Evolutionary conservation across 1,140 invertebrate genomes (phyloP).

Genomic region (Euwallacea fornicatus): DNA sequence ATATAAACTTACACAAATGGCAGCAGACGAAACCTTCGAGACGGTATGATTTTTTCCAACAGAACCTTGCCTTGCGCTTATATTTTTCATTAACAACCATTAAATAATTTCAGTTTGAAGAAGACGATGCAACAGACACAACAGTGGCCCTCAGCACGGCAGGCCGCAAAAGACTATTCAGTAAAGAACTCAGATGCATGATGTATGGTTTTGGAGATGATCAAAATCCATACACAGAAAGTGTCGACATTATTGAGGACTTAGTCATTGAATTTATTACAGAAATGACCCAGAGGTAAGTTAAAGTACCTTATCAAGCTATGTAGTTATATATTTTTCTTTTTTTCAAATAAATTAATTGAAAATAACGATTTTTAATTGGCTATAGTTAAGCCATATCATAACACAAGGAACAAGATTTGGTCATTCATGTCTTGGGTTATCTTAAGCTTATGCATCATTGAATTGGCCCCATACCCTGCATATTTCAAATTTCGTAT

Average conservation of each 20-base stretch:
- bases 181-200: constrained; percentile 95
- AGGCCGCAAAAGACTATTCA: constrained; percentile 82
- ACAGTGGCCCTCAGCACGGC: constrained; percentile 63
- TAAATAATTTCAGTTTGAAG: constrained; percentile 56
- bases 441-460: no score
- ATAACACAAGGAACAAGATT: no score
- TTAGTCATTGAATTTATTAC: constrained; percentile 98
- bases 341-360: no score
- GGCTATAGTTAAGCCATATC: no score
- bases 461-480: no score
- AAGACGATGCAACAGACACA: constrained; percentile 68
- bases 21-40: constrained; percentile 33
- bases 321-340: no score
- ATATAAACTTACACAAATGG: constrained; percentile 4
- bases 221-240: constrained; percentile 98
- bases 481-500: no score
- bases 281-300: constrained; percentile 84
- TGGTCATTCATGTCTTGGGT: no score
- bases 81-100: background rate
- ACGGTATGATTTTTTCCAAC: background rate
- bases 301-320: background rate
- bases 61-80: background rate
- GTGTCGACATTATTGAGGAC: constrained; percentile 96
- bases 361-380: no score
- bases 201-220: constrained; percentile 99